These are phyloP conservation scores for Sterrhoptilus dennistouni DNA, from an alignment of 2,113 vertebrate species.

Conservation along the genomic window DNA sequence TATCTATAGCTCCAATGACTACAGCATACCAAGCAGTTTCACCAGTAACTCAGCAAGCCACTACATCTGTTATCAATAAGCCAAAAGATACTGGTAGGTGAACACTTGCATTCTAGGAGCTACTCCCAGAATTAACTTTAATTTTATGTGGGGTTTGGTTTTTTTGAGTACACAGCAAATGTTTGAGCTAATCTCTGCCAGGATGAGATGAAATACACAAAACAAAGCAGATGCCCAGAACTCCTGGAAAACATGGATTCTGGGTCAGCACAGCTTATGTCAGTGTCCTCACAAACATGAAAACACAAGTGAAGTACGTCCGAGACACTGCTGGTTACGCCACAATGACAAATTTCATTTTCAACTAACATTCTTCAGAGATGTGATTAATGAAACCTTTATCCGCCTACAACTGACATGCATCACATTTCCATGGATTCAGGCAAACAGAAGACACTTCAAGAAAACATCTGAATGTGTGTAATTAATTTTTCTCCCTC, in stretches of 20 bases:
- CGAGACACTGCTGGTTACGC: neutral
- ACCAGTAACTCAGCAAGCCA: neutral
- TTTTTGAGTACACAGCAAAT: neutral
- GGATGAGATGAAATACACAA: neutral
- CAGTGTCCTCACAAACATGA: neutral
- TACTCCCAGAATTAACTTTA: neutral
- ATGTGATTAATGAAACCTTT: neutral
- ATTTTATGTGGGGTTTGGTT: neutral
- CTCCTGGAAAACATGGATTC: neutral
- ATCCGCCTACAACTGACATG: neutral
- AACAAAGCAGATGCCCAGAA: neutral
- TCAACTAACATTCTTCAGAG: conserved; percentile 2
- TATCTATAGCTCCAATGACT: neutral
- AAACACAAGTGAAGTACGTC: neutral
- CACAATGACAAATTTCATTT: neutral
- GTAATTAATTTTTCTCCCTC: neutral
- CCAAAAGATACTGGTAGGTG: neutral
- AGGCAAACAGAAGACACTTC: conserved; percentile 15
- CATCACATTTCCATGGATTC: conserved; percentile 9
- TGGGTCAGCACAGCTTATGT: neutral
- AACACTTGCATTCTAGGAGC: neutral
- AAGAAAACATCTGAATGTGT: neutral
- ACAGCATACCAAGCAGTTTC: neutral
- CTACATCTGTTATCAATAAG: neutral
- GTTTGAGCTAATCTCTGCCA: neutral